Base-by-base conservation (phyloP, 1,140 invertebrate species). In the Scaptodrosophila lebanonensis region DNA sequence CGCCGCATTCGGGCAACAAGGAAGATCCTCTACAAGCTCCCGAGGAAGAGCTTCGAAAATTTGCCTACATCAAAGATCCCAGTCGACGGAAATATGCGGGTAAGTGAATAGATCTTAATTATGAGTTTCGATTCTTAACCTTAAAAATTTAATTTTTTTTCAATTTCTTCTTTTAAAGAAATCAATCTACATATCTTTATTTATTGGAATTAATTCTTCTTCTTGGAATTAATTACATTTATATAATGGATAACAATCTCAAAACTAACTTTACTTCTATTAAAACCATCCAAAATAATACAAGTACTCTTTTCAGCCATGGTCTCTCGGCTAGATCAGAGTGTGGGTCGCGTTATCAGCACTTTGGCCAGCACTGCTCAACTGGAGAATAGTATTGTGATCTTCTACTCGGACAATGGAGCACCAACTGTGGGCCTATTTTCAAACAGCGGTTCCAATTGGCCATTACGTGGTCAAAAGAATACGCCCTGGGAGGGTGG, bases 401-500 rank as follows among this genome's bases (percentile, higher is more conserved):
- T 94, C 2, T 95, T 95, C 66, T 89, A 92, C 27, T 89, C 90
- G 1, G 94, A 95, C 63, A 94, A 94, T 71, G 95, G 95, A 1
- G 95, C 93, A 0, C 91, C 93, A 11, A 93, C 94, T 0, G 84
- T 89, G 29, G 93, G 91, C 9, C 88, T 91, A 47, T 91, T 93
- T 64, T 86, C 88, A 5, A 97, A 97, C 86, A 90, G 90, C 25
- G 95, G 93, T 7, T 95, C 93, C 16, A 98, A 98, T 88, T 96
- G 91, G 89, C 96, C 96, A 29, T 87, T 97, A 0, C 90, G 93
- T 87, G 95, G 95, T 30, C 87, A 89, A 52, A 97, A 98, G 88
- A 90, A 91, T 51, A 92, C 92, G n/a, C 89, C 93, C 0, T 97
- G 93, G 91, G 95, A 98, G 88, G 96, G 96, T 9, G 95, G 93